Evolutionary conservation across 2,113 vertebrate genomes (phyloP), one percentile per base, ranked within the genome.

Genomic region (Scophthalmus maximus): DNA sequence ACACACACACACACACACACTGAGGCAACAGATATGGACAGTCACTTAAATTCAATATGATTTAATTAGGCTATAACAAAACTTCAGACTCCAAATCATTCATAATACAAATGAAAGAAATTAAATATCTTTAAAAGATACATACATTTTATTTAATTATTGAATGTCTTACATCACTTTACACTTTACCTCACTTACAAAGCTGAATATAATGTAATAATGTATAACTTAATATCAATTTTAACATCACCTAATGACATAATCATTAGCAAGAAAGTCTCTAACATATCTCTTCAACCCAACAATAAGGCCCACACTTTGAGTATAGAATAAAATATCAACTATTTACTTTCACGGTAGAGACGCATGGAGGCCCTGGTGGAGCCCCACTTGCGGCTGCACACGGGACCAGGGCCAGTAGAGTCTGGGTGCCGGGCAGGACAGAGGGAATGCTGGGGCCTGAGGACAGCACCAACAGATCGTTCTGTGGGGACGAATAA

Each of bases 381-480:
- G 68, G 46, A 88, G 30, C 26, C 81, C 77, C 11, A 65, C 38
- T 67, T 66, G 81, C 25, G 73, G 78, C 5, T 75, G 90, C 55
- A 91, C 15, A 8, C 71, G 65, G 44, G 87, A 77, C 92, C 91
- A 93, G 3, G 81, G 82, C 92, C 92, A 92, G 78, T 87, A 93
- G 52, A 92, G 59, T 79, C 88, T 86, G 23, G 88, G 86, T 0
- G 83, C n/a, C 46, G 90, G 27, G 67, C 76, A 83, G 34, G 91
- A 44, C 34, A 88, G 53, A 23, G 68, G 72, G n/a, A 83, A 47
- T 1, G 75, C n/a, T 3, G 80, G 69, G 5, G 73, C 20, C 10
- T 60, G 92, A 12, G 88, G 88, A 42, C 91, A 94, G 73, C 92
- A 93, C 79, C 94, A 93, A 59, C 90, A 94, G 22, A 62, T 22